Percentiles rank a stretch among this genome's conserved stretches.
Conservation (phyloP, 30 jellyfish, hydroid and myxozoan species). For the Turritopsis rubra region DNA sequence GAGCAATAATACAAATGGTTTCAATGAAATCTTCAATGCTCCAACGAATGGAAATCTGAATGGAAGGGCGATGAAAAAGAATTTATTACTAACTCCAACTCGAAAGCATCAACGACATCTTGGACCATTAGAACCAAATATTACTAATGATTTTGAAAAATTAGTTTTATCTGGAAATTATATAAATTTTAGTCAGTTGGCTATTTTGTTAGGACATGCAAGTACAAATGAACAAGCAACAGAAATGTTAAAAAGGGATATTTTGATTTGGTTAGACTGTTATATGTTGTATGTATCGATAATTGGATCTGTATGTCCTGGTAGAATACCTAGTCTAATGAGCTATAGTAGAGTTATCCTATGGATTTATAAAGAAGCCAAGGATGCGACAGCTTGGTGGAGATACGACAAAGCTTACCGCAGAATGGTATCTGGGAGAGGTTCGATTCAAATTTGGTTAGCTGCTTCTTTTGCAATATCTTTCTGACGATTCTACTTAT, state of each 20-base stretch:
- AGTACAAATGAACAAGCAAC: slow-evolving; percentile 43
- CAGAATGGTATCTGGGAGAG: slow-evolving; percentile 65
- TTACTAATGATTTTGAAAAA: slow-evolving; percentile 63
- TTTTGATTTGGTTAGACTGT: slow-evolving; percentile 77
- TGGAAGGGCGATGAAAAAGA: background rate
- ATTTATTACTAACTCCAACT: slow-evolving; percentile 6
- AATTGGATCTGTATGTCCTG: slow-evolving; percentile 68
- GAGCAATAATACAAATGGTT: background rate
- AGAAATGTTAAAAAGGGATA: slow-evolving; percentile 49
- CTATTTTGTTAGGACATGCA: slow-evolving; percentile 42
- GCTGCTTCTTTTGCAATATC: background rate
- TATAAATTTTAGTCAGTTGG: slow-evolving; percentile 50
- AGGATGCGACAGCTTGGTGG: slow-evolving; percentile 88
- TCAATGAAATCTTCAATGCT: background rate
- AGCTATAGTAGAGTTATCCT: slow-evolving; percentile 58
- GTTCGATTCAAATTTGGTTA: background rate
- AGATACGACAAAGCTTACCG: slow-evolving; percentile 84
- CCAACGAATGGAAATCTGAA: background rate
- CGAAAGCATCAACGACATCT: slow-evolving; percentile 40
- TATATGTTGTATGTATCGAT: slow-evolving; percentile 55
- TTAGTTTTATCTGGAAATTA: slow-evolving; percentile 56
- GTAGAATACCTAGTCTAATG: slow-evolving; percentile 54
- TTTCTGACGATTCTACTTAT: too few relatives aligned
- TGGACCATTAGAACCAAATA: slow-evolving; percentile 80
- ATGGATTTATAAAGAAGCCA: slow-evolving; percentile 84